Base-by-base conservation (phyloP, 2,797 vertebrate genomes). In the Synanceia verrucosa region DNA sequence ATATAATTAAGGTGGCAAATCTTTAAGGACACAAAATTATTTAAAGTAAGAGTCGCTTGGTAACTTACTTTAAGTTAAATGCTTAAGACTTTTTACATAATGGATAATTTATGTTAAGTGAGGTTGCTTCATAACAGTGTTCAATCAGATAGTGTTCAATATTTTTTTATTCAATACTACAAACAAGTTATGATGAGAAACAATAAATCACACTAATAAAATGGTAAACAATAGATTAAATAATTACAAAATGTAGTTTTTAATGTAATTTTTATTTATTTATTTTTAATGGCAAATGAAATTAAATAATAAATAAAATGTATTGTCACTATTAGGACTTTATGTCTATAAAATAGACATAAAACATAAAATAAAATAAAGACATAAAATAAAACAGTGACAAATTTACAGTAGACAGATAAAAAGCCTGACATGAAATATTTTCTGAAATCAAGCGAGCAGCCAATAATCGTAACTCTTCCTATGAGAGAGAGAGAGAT, bases 391-490 rank as follows among this genome's bases (percentile, higher is more conserved):
- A n/a, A n/a, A n/a, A n/a, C n/a, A n/a, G n/a, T n/a, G n/a, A n/a
- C n/a, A n/a, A n/a, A n/a, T 70, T 77, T 71, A 61, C 39, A 73
- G 39, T 11, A 3, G 6, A 46, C 3, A 57, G 64, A 67, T 70
- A 39, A 68, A 70, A 68, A 26, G 9, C 43, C 69, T 60, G 37
- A 56, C 24, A 50, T 61, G 19, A 73, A 67, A 56, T 63, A 6
- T 53, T 33, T 69, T 68, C 23, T 69, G 44, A 77, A 75, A 78
- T 59, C 1, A 10, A 79, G 36, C 5, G 11, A 70, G 46, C 13
- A 78, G 46, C 13, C 63, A 70, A 63, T 82, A 43, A 78, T 77
- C 74, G 65, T 70, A 56, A 28, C 21, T 50, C 72, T 70, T 24
- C 41, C 23, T 69, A 52, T 12, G 8, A 62, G 44, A 63, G 31